phyloP scores from a whole-genome alignment of 2,113 vertebrate genomes.

The Trinectes maculatus region DNA sequence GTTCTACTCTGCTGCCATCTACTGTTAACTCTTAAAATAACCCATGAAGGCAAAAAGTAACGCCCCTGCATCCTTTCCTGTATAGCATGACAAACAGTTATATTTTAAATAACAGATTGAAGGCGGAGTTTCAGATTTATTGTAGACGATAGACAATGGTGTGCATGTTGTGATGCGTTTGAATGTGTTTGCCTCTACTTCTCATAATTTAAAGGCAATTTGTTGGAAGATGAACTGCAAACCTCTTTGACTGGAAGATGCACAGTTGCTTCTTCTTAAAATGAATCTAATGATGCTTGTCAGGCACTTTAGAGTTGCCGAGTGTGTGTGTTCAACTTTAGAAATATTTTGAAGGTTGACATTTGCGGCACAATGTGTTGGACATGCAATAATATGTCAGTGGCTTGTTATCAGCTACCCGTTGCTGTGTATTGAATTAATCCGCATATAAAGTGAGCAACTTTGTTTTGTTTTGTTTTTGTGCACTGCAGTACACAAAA shows the following conservation, averaged over 20 bases:
- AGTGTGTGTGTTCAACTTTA: constrained; percentile 14
- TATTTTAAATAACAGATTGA: not conserved
- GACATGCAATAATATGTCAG: constrained; percentile 20
- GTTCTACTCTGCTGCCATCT: constrained; percentile 71
- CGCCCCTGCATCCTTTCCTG: not conserved
- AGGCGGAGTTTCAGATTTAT: constrained; percentile 19
- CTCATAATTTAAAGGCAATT: constrained; percentile 34
- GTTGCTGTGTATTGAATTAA: constrained; percentile 21
- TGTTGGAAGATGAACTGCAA: constrained; percentile 40
- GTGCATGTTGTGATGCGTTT: constrained; percentile 43
- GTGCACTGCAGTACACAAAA: constrained; percentile 20
- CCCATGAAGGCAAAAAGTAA: not conserved
- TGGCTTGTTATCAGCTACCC: constrained; percentile 22
- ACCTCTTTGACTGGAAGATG: constrained; percentile 49
- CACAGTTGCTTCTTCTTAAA: constrained; percentile 16
- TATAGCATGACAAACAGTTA: not conserved
- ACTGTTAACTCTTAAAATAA: constrained; percentile 56
- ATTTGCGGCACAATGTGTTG: constrained; percentile 32
- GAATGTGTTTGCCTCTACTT: constrained; percentile 45
- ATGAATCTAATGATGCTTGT: constrained; percentile 35
- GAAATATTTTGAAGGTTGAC: constrained; percentile 8
- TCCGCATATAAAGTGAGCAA: not conserved
- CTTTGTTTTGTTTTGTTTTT: constrained; percentile 22
- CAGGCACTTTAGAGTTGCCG: constrained; percentile 39
- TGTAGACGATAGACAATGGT: constrained; percentile 44